Percentiles rank a stretch among this genome's conserved stretches.
Conservation (phyloP, 1,140 invertebrate species). For the Drosophila suzukii region DNA sequence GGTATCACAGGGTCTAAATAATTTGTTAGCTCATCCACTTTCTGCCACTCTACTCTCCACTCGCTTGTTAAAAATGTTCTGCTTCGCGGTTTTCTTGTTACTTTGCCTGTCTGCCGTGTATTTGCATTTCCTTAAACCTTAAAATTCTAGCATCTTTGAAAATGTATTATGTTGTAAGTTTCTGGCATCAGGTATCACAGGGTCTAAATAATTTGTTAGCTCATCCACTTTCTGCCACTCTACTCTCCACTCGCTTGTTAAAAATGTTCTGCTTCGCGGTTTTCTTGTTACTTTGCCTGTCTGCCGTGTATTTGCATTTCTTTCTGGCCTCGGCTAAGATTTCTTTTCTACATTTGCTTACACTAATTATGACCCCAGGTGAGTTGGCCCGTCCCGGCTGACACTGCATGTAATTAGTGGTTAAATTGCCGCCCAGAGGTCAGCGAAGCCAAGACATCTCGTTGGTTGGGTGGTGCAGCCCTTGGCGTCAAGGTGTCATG, state of each 20-base stretch:
- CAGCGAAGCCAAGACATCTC: conserved; percentile 37
- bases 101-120: conserved; percentile 16
- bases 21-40: background rate
- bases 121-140: conserved; percentile 12
- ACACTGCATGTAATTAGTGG: conserved; percentile 80
- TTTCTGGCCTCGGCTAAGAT: conserved; percentile 44
- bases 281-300: conserved; percentile 41
- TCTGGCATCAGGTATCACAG: background rate
- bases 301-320: conserved; percentile 2
- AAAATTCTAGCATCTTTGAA: no score
- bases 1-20: conserved; percentile 23
- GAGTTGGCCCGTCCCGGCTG: conserved; percentile 40
- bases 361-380: conserved; percentile 81
- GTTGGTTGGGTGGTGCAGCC: conserved; percentile 21
- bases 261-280: background rate
- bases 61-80: conserved; percentile 8
- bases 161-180: background rate
- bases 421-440: conserved; percentile 80
- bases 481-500: conserved; percentile 59
- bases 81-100: conserved; percentile 27
- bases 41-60: conserved; percentile 2
- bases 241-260: conserved; percentile 7
- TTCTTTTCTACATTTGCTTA: conserved; percentile 79
- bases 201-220: conserved; percentile 18
- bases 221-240: conserved; percentile 3